Evolutionary conservation across 1,140 invertebrate species (phyloP).

Genomic region (Acromyrmex echinatior): DNA sequence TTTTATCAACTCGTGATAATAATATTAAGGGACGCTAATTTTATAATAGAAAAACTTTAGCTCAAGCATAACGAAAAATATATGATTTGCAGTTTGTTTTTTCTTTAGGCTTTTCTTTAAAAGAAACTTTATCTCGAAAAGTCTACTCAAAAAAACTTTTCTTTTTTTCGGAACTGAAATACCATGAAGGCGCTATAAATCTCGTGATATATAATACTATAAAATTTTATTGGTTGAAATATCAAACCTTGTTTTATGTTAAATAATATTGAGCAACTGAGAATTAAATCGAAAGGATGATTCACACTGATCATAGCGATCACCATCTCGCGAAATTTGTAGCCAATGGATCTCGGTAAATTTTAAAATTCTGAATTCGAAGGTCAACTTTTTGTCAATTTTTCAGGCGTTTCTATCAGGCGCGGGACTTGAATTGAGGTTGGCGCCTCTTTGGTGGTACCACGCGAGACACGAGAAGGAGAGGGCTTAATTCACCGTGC

Average conservation of each 20-base stretch:
- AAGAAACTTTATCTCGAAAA: background rate
- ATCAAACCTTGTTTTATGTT: background rate
- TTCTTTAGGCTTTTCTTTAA: background rate
- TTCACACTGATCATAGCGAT: background rate
- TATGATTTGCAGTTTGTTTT: background rate
- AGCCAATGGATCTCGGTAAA: background rate
- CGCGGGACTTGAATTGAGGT: constrained; percentile 24
- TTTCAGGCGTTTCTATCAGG: constrained; percentile 19
- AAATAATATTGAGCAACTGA: constrained; percentile 17
- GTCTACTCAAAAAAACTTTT: background rate
- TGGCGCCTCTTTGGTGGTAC: constrained; percentile 69
- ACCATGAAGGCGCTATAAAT: background rate
- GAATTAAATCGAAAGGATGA: background rate
- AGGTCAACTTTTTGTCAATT: constrained; percentile 34
- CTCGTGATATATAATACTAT: background rate
- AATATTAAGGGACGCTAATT: background rate
- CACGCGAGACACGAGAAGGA: constrained; percentile 22
- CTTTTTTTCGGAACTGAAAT: background rate
- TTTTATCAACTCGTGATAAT: background rate
- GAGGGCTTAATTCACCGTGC: constrained; percentile 81
- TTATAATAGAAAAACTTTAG: background rate
- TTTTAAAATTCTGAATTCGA: background rate
- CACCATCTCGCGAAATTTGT: no score
- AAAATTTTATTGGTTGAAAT: background rate
- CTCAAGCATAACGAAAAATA: background rate